A percentile compares a stretch with the other conserved stretches of the same genome.
These are phyloP conservation scores for Lumbricus terrestris DNA, from an alignment of 2,888 invertebrate species.

Conservation along the genomic window DNA sequence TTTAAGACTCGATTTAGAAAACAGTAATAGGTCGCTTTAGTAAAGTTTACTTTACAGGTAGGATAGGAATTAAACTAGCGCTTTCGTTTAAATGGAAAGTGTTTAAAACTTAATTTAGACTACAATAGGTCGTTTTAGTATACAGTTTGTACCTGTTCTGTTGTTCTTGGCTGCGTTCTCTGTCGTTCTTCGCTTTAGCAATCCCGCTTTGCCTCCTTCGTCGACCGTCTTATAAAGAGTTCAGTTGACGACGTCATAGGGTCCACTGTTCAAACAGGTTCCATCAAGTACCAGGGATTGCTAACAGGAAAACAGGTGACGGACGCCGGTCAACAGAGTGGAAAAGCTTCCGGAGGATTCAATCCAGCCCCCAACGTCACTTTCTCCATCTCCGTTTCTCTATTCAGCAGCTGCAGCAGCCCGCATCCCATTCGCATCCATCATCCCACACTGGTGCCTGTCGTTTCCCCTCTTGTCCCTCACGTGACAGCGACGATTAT, in stretches of 20 bases:
- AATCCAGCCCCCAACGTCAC: neutral
- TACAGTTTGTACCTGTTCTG: neutral
- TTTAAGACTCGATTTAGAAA: no score
- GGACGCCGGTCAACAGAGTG: neutral
- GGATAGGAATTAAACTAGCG: neutral
- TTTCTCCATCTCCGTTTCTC: neutral
- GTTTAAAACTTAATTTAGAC: neutral
- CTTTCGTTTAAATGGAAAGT: neutral
- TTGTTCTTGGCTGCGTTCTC: neutral
- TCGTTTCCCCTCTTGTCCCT: neutral
- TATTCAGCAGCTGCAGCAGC: neutral
- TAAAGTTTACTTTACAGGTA: no score
- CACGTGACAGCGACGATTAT: neutral
- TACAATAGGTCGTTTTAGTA: neutral
- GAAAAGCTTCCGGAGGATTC: neutral
- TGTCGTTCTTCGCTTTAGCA: neutral
- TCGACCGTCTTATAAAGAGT: neutral
- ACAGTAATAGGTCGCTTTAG: no score
- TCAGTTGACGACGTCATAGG: neutral
- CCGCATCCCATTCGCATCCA: neutral
- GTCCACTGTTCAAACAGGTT: neutral
- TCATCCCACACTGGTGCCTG: conserved; percentile 3
- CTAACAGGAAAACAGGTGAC: neutral
- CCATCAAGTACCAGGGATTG: neutral
- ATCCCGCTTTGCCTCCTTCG: neutral